phyloP scores from a whole-genome alignment of 2,888 invertebrate species.

The Andrena minutula region DNA sequence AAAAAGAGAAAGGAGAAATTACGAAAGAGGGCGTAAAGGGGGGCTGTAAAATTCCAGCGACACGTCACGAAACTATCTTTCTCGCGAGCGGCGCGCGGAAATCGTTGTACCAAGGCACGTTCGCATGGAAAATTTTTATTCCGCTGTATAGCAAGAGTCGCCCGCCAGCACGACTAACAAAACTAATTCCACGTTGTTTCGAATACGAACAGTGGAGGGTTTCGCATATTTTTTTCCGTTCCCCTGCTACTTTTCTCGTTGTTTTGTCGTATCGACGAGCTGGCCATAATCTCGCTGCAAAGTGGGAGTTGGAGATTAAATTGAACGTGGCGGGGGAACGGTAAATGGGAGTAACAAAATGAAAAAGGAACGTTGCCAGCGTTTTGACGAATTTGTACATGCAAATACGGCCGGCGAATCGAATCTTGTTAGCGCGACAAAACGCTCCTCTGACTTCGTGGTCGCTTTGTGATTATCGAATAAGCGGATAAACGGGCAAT shows the following conservation, averaged over 20 bases:
- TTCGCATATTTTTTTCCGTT: background rate
- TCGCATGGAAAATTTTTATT: conserved; percentile 29
- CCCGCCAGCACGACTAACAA: background rate
- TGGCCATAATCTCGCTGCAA: background rate
- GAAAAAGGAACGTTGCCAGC: background rate
- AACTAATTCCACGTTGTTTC: background rate
- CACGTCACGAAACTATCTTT: background rate
- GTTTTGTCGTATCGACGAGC: background rate
- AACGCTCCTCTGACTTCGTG: conserved; percentile 31
- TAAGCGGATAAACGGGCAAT: conserved; percentile 46
- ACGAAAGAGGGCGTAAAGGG: conserved; percentile 23
- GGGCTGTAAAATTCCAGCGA: background rate
- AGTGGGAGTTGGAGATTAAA: conserved; percentile 4
- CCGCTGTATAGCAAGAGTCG: background rate
- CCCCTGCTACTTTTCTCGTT: too few relatives aligned
- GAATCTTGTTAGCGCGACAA: conserved; percentile 13
- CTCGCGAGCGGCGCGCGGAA: conserved; percentile 1
- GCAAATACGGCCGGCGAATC: conserved; percentile 12
- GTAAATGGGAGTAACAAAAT: background rate
- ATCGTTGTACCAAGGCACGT: conserved; percentile 13
- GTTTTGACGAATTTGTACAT: conserved; percentile 9
- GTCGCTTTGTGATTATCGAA: conserved; percentile 42
- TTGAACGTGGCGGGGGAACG: background rate
- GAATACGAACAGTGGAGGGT: background rate
- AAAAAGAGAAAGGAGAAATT: conserved; percentile 38